Evolutionary conservation across 1,140 invertebrate species (phyloP).

Genomic region (Drosophila funebris): DNA sequence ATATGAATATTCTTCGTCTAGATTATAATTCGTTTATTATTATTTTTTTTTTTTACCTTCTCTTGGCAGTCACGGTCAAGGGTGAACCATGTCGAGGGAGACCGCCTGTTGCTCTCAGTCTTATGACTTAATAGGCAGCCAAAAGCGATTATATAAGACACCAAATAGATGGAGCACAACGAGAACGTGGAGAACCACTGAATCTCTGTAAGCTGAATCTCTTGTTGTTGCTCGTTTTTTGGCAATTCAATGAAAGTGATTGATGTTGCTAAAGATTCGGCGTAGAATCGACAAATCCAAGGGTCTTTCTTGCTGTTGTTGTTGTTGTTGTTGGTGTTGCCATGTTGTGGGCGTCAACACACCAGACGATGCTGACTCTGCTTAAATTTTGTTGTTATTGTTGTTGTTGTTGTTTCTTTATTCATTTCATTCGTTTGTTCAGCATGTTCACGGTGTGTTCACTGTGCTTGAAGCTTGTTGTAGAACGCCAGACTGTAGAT

Average conservation of each 20-base stretch:
- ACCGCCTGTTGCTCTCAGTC: slow-evolving; percentile 35
- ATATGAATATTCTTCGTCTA: slow-evolving; percentile 19
- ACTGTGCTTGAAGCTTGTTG: slow-evolving; percentile 1
- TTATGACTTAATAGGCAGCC: slow-evolving; percentile 69
- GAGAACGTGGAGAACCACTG: slow-evolving; percentile 14
- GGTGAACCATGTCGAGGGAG: slow-evolving; percentile 15
- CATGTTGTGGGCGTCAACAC: slow-evolving; percentile 38
- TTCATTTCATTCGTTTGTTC: not conserved
- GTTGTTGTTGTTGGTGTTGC: too few species aligned
- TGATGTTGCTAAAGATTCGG: slow-evolving; percentile 66
- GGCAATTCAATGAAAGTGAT: slow-evolving; percentile 81
- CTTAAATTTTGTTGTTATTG: slow-evolving; percentile 21
- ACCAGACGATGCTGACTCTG: not conserved
- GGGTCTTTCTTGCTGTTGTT: too few species aligned
- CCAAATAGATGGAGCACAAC: slow-evolving; percentile 15
- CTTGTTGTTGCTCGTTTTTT: slow-evolving; percentile 40
- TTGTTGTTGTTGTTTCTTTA: not conserved
- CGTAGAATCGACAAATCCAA: slow-evolving; percentile 39
- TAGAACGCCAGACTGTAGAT: slow-evolving; percentile 17
- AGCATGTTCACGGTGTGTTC: too few species aligned
- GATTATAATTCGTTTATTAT: not conserved
- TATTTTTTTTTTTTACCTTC: not conserved
- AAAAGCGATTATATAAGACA: slow-evolving; percentile 63
- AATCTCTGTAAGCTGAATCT: slow-evolving; percentile 10
- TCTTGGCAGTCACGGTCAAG: slow-evolving; percentile 36